Evolutionary conservation across 2,888 invertebrate genomes (phyloP), one percentile per base, ranked within the genome.

Genomic region (Scaeva pyrastri): DNA sequence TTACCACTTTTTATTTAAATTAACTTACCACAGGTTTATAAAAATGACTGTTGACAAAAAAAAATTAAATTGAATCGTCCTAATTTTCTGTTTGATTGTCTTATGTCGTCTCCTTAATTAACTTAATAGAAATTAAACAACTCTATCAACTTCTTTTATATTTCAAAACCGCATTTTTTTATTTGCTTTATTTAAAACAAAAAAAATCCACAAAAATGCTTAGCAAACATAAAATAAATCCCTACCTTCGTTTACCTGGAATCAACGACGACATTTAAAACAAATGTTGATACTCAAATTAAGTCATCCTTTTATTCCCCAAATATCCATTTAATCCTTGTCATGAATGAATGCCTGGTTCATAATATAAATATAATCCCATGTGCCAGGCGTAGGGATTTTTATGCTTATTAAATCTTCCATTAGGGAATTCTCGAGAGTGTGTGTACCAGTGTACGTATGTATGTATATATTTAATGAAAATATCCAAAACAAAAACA

Each of bases 321-420:
- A 39, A 68, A 50, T 68, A 39, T 50, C n/a, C 21, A 68, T 68
- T 68, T 43, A 68, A 68, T 50, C 50, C 50, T 10, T 39, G 3
- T 26, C 50, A 50, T 66, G 31, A n/a, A n/a, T 14, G 26, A 64
- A 45, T 64, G 45, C 41, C 3, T 12, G 2, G 12, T 31, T 3
- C 31, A 7, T 7, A 7, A 7, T 5, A 31, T 31, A 31, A 5
- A 31, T 5, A n/a, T 39, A 64, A 48, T 68, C 66, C 66, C 48
- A 68, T 14, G 48, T 16, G 3, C 11, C 21, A 10, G 3, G 31
- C 5, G 36, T 36, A 50, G 26, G 66, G 50, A 50, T 39, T 68
- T 68, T 19, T 31, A 36, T 36, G 1, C 50, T 68, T 64, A 68
- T 48, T 68, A 21, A 50, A 50, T 68, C 21, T 2, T 50, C 12